These are phyloP conservation scores for Dipus sagitta DNA, from an alignment of 2,797 vertebrate species.

Conservation along the genomic window DNA sequence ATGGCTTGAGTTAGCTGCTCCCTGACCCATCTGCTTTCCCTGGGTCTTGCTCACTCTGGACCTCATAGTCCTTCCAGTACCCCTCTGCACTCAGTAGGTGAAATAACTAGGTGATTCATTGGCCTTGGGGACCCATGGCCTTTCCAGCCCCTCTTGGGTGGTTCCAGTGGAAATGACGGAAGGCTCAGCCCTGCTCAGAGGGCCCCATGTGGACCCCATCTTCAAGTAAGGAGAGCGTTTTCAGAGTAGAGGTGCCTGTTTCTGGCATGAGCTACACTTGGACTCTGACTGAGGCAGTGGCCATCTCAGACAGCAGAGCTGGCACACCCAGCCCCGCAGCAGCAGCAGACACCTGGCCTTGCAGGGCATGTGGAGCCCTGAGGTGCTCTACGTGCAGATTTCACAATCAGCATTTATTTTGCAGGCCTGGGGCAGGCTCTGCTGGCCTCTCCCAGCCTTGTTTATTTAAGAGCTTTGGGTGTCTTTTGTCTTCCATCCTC, in stretches of 20 bases:
- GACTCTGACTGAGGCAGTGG: not conserved
- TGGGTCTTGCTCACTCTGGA: not conserved
- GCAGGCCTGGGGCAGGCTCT: not conserved
- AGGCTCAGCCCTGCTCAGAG: not conserved
- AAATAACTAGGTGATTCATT: no score
- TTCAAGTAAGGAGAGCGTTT: not conserved
- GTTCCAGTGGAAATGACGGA: rapidly evolving
- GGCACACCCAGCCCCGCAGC: not conserved
- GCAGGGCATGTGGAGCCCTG: rapidly evolving
- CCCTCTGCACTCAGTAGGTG: not conserved
- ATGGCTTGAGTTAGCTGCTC: no score
- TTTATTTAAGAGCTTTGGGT: not conserved
- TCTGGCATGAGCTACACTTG: not conserved
- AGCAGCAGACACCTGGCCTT: not conserved
- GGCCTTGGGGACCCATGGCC: not conserved
- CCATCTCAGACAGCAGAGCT: not conserved
- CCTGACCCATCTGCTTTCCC: rapidly evolving
- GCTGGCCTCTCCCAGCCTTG: not conserved
- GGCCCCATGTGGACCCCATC: not conserved
- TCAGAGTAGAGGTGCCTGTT: not conserved
- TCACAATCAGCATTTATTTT: not conserved
- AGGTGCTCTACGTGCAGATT: not conserved
- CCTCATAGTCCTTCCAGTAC: not conserved
- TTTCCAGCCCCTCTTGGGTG: not conserved
- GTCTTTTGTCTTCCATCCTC: not conserved